Evolutionary conservation across 2,113 vertebrate species (phyloP), one percentile per base, ranked within the genome.

Genomic region (Phalacrocorax carbo): DNA sequence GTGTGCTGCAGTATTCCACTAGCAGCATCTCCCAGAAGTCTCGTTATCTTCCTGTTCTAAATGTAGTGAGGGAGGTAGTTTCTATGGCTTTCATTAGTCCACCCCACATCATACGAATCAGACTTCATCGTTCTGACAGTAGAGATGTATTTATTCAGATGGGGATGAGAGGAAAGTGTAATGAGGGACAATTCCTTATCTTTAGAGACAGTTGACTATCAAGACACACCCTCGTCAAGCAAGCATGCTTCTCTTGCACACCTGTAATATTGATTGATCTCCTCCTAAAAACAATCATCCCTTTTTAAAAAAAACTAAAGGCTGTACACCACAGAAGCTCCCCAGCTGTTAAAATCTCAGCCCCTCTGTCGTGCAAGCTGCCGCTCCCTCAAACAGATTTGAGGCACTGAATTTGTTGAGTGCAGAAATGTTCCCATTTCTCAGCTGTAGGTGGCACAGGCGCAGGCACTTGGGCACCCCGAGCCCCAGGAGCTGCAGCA

Each of bases 381-480:
- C 51, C 15, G 3, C 25, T 81, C 44, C 34, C 38, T 21, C 40
- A 60, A 25, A 55, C 1, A 68, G 38, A 62, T 66, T 9, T 42
- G 71, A 73, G 58, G 46, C 2, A 2, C 66, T 14, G 34, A 73
- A 52, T 86, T 88, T 51, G 40, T 27, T n/a, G 68, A 78, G 34
- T 11, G 29, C 0, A 5, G 61, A 38, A 40, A 40, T 15, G 18
- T 52, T 61, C 42, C 64, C 27, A 1, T 19, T 54, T 65, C 38
- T 23, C 13, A 11, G 18, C 1, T 36, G 40, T 7, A 26, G 36
- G 54, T 30, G 36, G 9, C 36, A 8, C 1, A 5, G 70, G 44
- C 38, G 52, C 14, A 23, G 61, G 20, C 8, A 22, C 9, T 52
- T 3, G 1, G 1, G 2, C 0, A 1, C 15, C 62, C 27, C 1